phyloP scores from a whole-genome alignment of 2,888 invertebrate genomes.

The Leistus spinibarbis region DNA sequence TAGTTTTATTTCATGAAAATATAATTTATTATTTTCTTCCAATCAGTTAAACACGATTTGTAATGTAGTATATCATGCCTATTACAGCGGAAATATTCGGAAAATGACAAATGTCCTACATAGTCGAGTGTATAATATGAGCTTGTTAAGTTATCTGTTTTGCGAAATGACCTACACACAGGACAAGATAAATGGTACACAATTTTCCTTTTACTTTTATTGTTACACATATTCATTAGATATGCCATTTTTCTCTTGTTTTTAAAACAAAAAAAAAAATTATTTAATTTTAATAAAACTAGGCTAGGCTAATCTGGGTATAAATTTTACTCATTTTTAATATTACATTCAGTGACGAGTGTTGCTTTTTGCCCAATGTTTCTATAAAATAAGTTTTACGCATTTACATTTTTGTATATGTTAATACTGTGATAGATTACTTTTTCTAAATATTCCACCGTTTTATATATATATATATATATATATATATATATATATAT shows the following conservation, averaged over 20 bases:
- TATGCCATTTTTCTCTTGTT: neutral
- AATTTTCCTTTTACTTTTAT: neutral
- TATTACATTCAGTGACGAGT: neutral
- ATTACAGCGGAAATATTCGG: neutral
- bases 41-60: neutral
- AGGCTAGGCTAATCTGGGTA: neutral
- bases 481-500: no score
- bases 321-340: neutral
- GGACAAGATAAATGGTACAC: neutral
- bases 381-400: no score
- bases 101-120: neutral
- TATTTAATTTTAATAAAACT: neutral
- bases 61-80: neutral
- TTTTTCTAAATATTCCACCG: no score
- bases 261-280: no score
- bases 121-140: neutral
- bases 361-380: neutral
- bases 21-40: neutral
- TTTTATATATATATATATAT: no score
- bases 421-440: no score
- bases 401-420: no score
- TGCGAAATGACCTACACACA: neutral
- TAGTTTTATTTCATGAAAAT: neutral
- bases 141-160: neutral
- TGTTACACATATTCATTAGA: neutral